A percentile compares a stretch with the other conserved stretches of the same genome.
Conservation (phyloP, 2,888 invertebrate genomes). For the Cloeon dipterum region DNA sequence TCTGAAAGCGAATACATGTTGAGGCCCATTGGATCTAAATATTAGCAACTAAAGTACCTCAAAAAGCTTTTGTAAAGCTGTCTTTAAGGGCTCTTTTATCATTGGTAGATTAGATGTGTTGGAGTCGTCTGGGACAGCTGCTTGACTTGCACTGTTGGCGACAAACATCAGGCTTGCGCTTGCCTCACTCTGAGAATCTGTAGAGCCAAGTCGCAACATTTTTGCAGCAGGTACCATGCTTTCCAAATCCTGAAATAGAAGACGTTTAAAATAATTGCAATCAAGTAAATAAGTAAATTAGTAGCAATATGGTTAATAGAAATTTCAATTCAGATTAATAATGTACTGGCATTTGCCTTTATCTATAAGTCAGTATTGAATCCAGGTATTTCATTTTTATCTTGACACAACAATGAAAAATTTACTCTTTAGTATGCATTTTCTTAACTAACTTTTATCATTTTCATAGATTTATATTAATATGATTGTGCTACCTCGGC, state of each 20-base stretch:
- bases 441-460: not conserved
- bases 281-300: no score
- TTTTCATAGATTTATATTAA: not conserved
- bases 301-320: no score
- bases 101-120: not conserved
- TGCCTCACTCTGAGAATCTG: slow-evolving; percentile 20
- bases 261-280: no score
- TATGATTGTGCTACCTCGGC: slow-evolving; percentile 12
- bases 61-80: slow-evolving; percentile 24
- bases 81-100: slow-evolving; percentile 33
- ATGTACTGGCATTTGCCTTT: no score
- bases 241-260: slow-evolving; percentile 13
- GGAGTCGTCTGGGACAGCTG: not conserved
- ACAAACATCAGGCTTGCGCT: not conserved
- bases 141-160: not conserved
- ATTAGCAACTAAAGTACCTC: slow-evolving; percentile 4
- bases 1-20: slow-evolving; percentile 28
- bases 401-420: no score
- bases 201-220: slow-evolving; percentile 25
- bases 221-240: slow-evolving; percentile 13
- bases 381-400: no score
- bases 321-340: no score
- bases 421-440: not conserved
- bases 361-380: no score
- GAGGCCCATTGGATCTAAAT: not conserved